Conservation (phyloP, 2,113 vertebrate genomes). For the Neolamprologus fasciatus region DNA sequence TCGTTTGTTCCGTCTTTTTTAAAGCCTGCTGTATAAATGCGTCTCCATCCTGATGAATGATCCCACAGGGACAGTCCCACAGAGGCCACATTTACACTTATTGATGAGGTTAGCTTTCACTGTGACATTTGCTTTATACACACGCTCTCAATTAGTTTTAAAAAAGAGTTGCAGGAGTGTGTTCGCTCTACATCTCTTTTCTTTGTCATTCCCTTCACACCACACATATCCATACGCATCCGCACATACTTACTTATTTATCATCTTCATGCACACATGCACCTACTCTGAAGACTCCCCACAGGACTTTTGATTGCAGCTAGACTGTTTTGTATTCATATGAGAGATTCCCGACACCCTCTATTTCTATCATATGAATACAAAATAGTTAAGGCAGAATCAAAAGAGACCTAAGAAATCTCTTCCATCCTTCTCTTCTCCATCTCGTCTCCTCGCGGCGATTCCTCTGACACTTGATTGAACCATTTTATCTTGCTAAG, state of each 20-base stretch:
- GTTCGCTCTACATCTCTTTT: neutral
- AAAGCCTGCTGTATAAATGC: neutral
- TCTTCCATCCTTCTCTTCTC: neutral
- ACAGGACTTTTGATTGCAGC: conserved; percentile 47
- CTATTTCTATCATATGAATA: conserved; percentile 54
- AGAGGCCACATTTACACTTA: neutral
- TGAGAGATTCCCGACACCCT: conserved; percentile 7
- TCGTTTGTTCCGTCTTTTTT: neutral
- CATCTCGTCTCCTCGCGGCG: neutral
- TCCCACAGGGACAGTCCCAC: conserved; percentile 11
- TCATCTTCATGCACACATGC: conserved; percentile 22
- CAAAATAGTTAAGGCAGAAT: conserved; percentile 45
- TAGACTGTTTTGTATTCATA: conserved; percentile 55
- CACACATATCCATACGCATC: neutral
- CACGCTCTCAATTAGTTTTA: conserved; percentile 8
- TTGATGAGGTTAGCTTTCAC: neutral
- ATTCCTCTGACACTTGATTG: conserved; percentile 46
- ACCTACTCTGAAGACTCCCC: conserved; percentile 35
- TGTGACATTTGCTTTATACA: neutral
- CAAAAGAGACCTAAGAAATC: conserved; percentile 27
- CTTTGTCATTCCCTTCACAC: neutral
- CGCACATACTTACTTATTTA: conserved; percentile 26
- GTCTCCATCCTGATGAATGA: neutral
- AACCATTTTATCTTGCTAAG: conserved; percentile 50
- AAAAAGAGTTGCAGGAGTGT: neutral